Conservation (phyloP, 2,113 vertebrate species). For the Erinaceus europaeus region DNA sequence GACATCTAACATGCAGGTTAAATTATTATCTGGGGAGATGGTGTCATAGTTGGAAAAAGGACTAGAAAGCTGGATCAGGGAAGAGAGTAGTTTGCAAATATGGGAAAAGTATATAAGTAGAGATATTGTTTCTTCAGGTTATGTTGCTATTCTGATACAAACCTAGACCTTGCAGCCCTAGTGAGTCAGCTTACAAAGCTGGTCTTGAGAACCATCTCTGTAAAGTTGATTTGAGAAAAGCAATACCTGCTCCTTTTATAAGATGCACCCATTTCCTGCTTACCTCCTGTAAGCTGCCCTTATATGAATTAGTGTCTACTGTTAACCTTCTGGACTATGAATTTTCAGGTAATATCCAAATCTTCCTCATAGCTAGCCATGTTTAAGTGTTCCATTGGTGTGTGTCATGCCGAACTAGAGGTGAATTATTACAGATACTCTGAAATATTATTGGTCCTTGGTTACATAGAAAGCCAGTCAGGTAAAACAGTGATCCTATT, state of each 20-base stretch:
- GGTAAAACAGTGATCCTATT: not conserved
- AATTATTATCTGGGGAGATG: too few species aligned
- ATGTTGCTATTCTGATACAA: not conserved
- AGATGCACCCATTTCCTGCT: too few species aligned
- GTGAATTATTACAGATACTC: not conserved
- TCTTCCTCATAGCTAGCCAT: not conserved
- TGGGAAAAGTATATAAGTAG: too few species aligned
- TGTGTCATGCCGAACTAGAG: not conserved
- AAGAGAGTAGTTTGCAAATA: too few species aligned
- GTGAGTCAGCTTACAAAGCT: not conserved
- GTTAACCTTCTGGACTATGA: too few species aligned
- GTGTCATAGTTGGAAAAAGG: too few species aligned
- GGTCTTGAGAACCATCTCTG: not conserved
- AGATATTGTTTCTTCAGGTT: not conserved
- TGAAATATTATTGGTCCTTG: not conserved
- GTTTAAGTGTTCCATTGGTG: not conserved
- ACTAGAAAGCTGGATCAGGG: too few species aligned
- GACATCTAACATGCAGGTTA: too few species aligned
- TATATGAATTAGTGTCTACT: not conserved
- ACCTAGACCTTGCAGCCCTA: not conserved
- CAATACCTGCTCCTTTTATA: accelerated
- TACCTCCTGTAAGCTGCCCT: not conserved
- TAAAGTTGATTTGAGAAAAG: not conserved
- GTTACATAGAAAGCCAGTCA: not conserved
- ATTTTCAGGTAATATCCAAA: not conserved